Conservation (phyloP, 2,888 invertebrate genomes). For the Amblyteles armatorius region DNA sequence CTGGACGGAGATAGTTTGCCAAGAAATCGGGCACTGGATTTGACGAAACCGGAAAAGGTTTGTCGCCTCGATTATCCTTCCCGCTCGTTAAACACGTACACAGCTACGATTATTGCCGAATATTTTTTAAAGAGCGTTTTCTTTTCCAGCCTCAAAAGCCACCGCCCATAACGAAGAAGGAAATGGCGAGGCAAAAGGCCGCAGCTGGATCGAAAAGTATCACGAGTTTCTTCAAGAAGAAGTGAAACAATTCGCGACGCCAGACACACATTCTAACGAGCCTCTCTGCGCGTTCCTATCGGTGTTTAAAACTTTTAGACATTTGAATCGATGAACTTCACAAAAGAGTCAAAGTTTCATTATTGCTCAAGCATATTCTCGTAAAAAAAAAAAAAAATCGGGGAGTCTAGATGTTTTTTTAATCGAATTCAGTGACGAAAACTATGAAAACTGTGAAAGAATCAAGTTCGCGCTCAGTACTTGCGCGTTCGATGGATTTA, state of each 20-base stretch:
- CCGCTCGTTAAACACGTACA: background rate
- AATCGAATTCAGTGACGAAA: slow-evolving; percentile 46
- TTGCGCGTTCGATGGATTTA: background rate
- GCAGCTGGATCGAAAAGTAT: slow-evolving; percentile 93
- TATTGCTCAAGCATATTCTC: slow-evolving; percentile 66
- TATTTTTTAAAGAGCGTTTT: slow-evolving; percentile 11
- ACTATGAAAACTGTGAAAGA: slow-evolving; percentile 38
- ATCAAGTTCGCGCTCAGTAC: slow-evolving; percentile 23
- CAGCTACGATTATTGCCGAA: slow-evolving; percentile 2
- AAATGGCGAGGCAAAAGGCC: slow-evolving; percentile 91
- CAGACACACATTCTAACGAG: slow-evolving; percentile 54
- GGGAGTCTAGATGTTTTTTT: slow-evolving; percentile 57
- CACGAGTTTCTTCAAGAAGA: slow-evolving; percentile 92
- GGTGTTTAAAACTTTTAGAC: slow-evolving; percentile 62
- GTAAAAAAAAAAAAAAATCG: slow-evolving; percentile 36
- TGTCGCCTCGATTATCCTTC: background rate
- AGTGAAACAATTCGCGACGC: slow-evolving; percentile 78
- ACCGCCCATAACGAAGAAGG: slow-evolving; percentile 88
- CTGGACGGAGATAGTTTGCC: slow-evolving; percentile 84
- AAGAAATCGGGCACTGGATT: slow-evolving; percentile 81
- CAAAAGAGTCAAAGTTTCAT: slow-evolving; percentile 55
- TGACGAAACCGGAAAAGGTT: slow-evolving; percentile 82
- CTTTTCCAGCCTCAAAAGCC: slow-evolving; percentile 84
- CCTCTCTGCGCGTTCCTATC: slow-evolving; percentile 59
- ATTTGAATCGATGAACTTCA: slow-evolving; percentile 53